Evolutionary conservation across 92 coral and sea anemone genomes (phyloP).

Genomic region (Epizoanthus ramosus): DNA sequence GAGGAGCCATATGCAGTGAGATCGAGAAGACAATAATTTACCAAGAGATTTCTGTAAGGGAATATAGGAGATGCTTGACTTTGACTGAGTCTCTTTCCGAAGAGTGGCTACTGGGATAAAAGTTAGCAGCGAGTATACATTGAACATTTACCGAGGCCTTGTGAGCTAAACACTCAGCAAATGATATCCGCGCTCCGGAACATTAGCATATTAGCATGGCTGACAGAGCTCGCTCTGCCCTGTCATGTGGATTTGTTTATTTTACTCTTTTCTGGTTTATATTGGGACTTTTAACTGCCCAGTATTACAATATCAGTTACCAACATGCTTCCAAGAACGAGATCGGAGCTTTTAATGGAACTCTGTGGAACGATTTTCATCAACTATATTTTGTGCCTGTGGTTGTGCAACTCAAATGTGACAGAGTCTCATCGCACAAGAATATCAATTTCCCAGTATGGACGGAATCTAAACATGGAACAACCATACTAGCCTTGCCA

Average conservation of each 20-base stretch:
- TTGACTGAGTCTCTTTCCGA: too few species aligned
- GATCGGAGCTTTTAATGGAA: background rate
- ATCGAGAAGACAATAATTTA: too few species aligned
- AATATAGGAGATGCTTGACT: too few species aligned
- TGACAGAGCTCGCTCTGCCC: too few species aligned
- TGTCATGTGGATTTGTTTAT: background rate
- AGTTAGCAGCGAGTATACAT: too few species aligned
- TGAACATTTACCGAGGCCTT: too few species aligned
- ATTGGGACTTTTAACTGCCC: background rate
- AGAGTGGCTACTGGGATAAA: too few species aligned
- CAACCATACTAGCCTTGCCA: background rate
- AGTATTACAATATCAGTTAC: background rate
- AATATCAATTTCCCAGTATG: background rate
- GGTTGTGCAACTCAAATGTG: background rate
- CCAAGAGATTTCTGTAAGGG: too few species aligned
- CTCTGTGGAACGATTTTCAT: background rate
- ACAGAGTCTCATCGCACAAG: background rate
- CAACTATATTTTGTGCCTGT: background rate
- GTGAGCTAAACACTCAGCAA: too few species aligned
- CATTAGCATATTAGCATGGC: too few species aligned
- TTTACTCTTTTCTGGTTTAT: background rate
- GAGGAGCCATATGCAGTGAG: too few species aligned
- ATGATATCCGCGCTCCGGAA: too few species aligned
- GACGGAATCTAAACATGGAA: background rate
- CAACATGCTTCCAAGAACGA: background rate